Evolutionary conservation across 2,113 vertebrate genomes (phyloP).

Genomic region (Ceyx melanurus): DNA sequence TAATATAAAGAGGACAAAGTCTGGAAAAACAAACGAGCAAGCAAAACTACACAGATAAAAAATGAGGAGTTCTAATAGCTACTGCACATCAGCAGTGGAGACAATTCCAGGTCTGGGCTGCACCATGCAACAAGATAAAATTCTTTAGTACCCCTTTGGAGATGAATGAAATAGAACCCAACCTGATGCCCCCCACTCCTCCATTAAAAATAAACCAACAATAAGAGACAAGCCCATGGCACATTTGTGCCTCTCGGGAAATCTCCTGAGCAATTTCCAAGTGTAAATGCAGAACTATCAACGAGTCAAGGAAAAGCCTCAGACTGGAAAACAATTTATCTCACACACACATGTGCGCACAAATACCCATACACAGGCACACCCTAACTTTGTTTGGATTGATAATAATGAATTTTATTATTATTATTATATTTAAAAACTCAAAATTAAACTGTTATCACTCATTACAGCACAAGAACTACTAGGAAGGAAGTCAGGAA

Average conservation of each 20-base stretch:
- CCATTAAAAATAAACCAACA: not conserved
- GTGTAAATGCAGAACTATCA: not conserved
- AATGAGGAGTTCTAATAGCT: not conserved
- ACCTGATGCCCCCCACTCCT: not conserved
- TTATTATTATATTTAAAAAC: no score
- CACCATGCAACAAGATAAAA: not conserved
- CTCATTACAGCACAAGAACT: not conserved
- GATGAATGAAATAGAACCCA: not conserved
- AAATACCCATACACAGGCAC: not conserved
- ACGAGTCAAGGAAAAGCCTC: not conserved
- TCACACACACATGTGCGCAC: fast-evolving
- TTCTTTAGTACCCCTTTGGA: not conserved
- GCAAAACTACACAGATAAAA: not conserved
- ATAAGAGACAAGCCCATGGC: not conserved
- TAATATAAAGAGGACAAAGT: not conserved
- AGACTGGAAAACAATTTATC: not conserved
- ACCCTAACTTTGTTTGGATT: not conserved
- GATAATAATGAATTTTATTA: no score
- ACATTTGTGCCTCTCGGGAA: not conserved
- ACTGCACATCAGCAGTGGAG: not conserved
- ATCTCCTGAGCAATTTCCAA: not conserved
- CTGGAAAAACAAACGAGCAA: not conserved
- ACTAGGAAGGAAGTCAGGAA: not conserved
- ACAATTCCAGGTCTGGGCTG: not conserved
- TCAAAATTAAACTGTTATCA: not conserved